These are phyloP conservation scores for rat (Rattus norvegicus) DNA, from an alignment of 2,113 vertebrate genomes.

Conservation along the genomic window DNA sequence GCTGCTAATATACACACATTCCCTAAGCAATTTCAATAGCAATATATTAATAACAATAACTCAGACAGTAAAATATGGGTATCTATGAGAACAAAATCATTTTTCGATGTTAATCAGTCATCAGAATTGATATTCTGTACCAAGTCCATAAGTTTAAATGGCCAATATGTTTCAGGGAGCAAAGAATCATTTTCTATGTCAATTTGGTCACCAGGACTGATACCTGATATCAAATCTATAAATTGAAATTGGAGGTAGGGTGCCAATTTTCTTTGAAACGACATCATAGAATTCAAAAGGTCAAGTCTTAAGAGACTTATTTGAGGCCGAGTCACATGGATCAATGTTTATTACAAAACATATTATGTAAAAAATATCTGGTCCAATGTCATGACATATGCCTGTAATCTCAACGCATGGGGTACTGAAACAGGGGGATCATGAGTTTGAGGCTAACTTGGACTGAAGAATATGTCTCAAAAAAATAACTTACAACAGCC, in stretches of 20 bases:
- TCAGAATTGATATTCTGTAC: conserved; percentile 33
- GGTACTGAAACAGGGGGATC: neutral
- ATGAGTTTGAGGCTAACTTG: neutral
- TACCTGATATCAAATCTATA: conserved; percentile 11
- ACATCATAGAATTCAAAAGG: conserved; percentile 22
- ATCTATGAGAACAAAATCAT: neutral
- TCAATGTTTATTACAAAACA: conserved; percentile 10
- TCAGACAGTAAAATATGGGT: neutral
- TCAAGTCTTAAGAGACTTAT: conserved; percentile 20
- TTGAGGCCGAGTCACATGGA: neutral
- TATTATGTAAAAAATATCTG: conserved; percentile 2
- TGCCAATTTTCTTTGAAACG: conserved; percentile 39
- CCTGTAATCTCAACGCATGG: neutral
- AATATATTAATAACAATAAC: neutral
- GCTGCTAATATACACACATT: neutral
- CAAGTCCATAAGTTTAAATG: conserved; percentile 49
- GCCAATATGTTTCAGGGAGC: neutral
- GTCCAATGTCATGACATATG: neutral
- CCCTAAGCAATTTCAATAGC: conserved; percentile 22
- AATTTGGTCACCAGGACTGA: conserved; percentile 21
- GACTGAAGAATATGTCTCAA: neutral
- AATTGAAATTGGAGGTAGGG: conserved; percentile 31
- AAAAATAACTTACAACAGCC: neutral
- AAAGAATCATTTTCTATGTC: neutral
- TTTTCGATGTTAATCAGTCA: neutral